These are phyloP conservation scores for Pheucticus melanocephalus DNA, from an alignment of 2,113 vertebrate genomes.

Conservation along the genomic window DNA sequence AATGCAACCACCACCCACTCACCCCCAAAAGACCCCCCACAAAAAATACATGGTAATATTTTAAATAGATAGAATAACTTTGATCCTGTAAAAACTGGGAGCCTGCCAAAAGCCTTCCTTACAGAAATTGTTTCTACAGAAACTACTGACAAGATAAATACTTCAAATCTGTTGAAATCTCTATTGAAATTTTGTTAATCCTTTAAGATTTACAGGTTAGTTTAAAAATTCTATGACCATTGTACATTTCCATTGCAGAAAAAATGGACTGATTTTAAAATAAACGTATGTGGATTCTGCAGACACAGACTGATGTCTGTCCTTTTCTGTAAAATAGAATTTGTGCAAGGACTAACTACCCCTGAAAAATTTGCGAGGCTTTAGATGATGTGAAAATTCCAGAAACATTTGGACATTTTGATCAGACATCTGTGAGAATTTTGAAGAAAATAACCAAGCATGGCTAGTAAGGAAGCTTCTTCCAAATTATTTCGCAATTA, in stretches of 20 bases:
- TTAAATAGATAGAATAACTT: neutral
- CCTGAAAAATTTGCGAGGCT: neutral
- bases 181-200: neutral
- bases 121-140: neutral
- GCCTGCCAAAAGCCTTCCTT: neutral
- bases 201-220: neutral
- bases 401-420: neutral
- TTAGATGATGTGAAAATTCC: neutral
- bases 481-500: neutral
- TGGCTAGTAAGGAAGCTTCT: neutral
- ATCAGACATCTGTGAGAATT: neutral
- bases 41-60: neutral
- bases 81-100: neutral
- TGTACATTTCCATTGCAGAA: neutral
- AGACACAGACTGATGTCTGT: neutral
- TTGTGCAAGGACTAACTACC: neutral
- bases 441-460: neutral
- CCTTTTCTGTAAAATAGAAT: neutral
- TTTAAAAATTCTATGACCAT: neutral
- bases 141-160: neutral
- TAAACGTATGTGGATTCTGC: neutral
- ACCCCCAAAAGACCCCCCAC: accelerated
- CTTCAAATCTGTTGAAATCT: neutral
- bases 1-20: accelerated
- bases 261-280: neutral